phyloP scores from a whole-genome alignment of 2,113 vertebrate species.

The Urocitellus parryii region DNA sequence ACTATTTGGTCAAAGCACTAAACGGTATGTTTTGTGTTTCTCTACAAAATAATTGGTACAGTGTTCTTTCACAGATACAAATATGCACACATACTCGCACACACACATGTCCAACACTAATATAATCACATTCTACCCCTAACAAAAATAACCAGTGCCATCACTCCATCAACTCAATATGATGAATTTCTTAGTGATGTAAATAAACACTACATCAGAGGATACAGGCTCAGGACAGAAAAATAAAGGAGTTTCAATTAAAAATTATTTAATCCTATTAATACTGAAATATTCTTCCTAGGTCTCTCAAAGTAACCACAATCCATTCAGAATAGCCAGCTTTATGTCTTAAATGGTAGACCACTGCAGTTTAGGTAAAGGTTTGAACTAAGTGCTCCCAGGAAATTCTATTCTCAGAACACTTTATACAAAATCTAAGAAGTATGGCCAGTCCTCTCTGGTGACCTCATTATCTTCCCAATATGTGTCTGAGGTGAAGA shows the following conservation, averaged over 20 bases:
- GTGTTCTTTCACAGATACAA: not conserved
- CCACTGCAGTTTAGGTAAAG: not conserved
- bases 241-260: not conserved
- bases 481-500: conserved; percentile 60
- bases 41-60: not conserved
- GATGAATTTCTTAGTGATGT: not conserved
- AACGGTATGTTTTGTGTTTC: not conserved
- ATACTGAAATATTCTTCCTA: not conserved
- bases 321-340: not conserved
- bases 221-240: not conserved
- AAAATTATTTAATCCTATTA: not conserved
- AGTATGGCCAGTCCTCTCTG: conserved; percentile 60
- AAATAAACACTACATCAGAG: not conserved
- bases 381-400: not conserved
- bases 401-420: conserved; percentile 57
- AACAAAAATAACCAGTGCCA: not conserved
- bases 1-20: not conserved
- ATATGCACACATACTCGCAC: too few species aligned
- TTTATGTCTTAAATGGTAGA: not conserved
- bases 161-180: not conserved
- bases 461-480: conserved; percentile 78
- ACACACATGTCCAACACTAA: not conserved
- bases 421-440: conserved; percentile 47
- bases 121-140: not conserved
- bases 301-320: not conserved